These are phyloP conservation scores for Hydractinia symbiolongicarpus DNA, from an alignment of 30 jellyfish, hydroid and myxozoan species.

Conservation along the genomic window DNA sequence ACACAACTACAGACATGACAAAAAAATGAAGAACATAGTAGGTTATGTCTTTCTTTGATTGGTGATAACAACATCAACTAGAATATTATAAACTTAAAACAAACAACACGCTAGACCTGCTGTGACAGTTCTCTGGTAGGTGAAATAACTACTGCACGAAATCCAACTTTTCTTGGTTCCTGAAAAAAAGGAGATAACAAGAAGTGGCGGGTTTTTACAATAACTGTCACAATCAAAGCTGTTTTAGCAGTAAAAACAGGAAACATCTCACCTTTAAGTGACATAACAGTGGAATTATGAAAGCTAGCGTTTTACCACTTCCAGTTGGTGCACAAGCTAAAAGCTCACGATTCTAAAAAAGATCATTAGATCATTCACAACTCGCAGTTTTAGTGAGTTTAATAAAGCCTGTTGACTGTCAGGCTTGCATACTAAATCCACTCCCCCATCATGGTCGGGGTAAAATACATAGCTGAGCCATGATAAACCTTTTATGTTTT, in stretches of 20 bases:
- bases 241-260: background rate
- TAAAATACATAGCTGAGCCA: too few species aligned
- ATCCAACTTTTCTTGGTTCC: slow-evolving; percentile 77
- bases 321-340: slow-evolving; percentile 99
- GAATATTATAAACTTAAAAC: too few species aligned
- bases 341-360: slow-evolving; percentile 67
- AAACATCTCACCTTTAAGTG: slow-evolving; percentile 51
- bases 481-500: too few species aligned
- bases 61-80: too few species aligned
- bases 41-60: too few species aligned
- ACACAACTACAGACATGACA: too few species aligned
- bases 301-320: slow-evolving; percentile 95
- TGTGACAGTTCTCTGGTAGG: slow-evolving; percentile 96
- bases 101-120: slow-evolving; percentile 45
- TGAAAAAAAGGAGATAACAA: slow-evolving; percentile 18
- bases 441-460: too few species aligned
- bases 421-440: too few species aligned
- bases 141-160: slow-evolving; percentile 77
- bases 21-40: too few species aligned
- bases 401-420: too few species aligned
- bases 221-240: too few species aligned
- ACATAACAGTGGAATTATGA: slow-evolving; percentile 66
- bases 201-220: background rate
- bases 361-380: background rate
- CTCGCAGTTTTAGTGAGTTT: too few species aligned